Evolutionary conservation across 2,888 invertebrate species (phyloP), one percentile per base, ranked within the genome.

Genomic region (Stenodera caucasica): DNA sequence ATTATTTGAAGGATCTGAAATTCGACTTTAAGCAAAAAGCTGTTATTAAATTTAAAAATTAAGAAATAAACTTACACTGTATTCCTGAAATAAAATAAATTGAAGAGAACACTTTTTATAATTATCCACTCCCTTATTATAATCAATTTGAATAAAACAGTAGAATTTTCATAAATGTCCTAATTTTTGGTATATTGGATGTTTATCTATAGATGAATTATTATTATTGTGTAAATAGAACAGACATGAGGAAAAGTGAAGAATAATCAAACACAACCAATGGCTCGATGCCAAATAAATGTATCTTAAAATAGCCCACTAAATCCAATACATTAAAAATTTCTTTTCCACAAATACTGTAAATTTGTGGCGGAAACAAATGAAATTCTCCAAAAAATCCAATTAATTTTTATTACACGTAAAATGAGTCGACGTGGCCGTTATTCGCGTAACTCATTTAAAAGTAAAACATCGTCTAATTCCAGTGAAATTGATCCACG

Each of bases 401-500:
- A n/a, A n/a, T n/a, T n/a, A 15, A 37, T 8, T 33, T 12, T n/a
- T n/a, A 12, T 15, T 15, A 37, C 2, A 15, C n/a, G n/a, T n/a
- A n/a, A n/a, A n/a, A 63, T 63, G 63, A 54, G 52, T 37, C 32
- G 59, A n/a, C 64, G 63, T 30, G 9, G 49, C 8, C 56, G 61
- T 21, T 59, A 56, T 33, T 63, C 70, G 55, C 70, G 75, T 33
- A 70, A 70, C 52, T 76, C 75, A 15, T 61, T 70, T 14, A 51
- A 57, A 23, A 69, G 65, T 70, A 88, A 88, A 29, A 89, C 89
- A 0, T 87, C 89, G 1, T 86, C 89, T 0, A 86, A 87, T 18
- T 21, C 85, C 85, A 49, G 86, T 85, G 60, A 67, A 11, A 58
- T 84, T 85, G 73, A 89, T 90, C 71, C 87, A 90, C 82, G 88